phyloP scores from a whole-genome alignment of 1,140 invertebrate species.

The Bombus superbus region DNA sequence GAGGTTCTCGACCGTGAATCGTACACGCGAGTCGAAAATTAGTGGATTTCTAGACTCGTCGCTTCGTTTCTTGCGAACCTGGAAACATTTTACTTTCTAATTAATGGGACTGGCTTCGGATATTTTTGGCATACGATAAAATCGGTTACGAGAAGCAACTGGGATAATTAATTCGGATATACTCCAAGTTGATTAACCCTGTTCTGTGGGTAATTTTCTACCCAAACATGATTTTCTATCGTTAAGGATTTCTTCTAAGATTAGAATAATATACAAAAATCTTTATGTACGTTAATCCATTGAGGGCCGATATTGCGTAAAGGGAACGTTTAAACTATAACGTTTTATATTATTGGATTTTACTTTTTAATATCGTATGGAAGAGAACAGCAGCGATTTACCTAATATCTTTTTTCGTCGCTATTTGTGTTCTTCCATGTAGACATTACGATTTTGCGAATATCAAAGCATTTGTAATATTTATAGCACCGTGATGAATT shows the following conservation, averaged over 20 bases:
- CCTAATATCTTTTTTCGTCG: not conserved
- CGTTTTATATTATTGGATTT: too few relatives aligned
- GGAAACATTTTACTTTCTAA: not conserved
- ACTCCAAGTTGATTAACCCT: not conserved
- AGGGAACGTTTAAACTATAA: too few relatives aligned
- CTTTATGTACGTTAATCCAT: too few relatives aligned
- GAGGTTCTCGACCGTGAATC: conserved; percentile 37
- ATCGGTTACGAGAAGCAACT: not conserved
- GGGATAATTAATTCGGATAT: not conserved
- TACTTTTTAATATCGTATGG: too few relatives aligned
- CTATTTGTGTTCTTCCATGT: not conserved
- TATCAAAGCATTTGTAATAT: not conserved
- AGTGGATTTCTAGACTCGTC: not conserved
- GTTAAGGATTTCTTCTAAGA: too few relatives aligned
- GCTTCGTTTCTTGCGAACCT: not conserved
- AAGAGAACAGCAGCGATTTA: not conserved
- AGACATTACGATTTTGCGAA: not conserved
- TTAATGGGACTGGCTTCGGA: not conserved
- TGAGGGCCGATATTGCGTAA: too few relatives aligned
- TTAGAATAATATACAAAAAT: too few relatives aligned
- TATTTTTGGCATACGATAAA: not conserved
- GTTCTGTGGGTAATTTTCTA: not conserved
- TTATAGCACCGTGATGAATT: not conserved
- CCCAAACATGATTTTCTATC: too few relatives aligned
- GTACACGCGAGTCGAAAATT: conserved; percentile 9